Percentiles rank a stretch among this genome's conserved stretches.
Evolutionary conservation across 2,113 vertebrate species (phyloP).

Genomic region (Setophaga kirtlandii): DNA sequence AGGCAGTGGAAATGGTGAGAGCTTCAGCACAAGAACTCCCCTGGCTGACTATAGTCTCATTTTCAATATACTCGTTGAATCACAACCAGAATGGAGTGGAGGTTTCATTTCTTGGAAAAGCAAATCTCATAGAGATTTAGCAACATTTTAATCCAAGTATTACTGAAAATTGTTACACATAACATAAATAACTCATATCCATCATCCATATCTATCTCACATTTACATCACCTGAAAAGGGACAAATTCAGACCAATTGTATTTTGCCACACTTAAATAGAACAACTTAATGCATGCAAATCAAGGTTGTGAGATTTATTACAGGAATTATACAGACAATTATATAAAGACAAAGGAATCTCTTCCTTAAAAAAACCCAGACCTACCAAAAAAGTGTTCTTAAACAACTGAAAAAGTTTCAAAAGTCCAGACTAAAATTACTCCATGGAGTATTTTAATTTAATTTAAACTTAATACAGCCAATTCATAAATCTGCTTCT

Average conservation of each 20-base stretch:
- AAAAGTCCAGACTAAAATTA: neutral
- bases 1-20: neutral
- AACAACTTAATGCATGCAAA: neutral
- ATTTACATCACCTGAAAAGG: neutral
- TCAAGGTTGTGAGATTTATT: neutral
- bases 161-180: neutral
- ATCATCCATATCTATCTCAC: neutral
- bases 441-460: neutral
- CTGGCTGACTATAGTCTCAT: neutral
- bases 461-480: neutral
- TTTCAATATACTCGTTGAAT: neutral
- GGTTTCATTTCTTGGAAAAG: neutral
- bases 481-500: neutral
- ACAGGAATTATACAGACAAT: neutral
- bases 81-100: neutral
- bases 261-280: neutral
- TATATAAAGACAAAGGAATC: neutral
- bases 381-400: rapidly evolving
- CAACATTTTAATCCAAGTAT: neutral
- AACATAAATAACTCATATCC: neutral
- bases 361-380: neutral
- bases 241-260: neutral
- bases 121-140: neutral
- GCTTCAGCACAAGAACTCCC: neutral
- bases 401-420: neutral